phyloP scores from a whole-genome alignment of 30 jellyfish, hydroid and myxozoan species.

The Morbakka virulenta region DNA sequence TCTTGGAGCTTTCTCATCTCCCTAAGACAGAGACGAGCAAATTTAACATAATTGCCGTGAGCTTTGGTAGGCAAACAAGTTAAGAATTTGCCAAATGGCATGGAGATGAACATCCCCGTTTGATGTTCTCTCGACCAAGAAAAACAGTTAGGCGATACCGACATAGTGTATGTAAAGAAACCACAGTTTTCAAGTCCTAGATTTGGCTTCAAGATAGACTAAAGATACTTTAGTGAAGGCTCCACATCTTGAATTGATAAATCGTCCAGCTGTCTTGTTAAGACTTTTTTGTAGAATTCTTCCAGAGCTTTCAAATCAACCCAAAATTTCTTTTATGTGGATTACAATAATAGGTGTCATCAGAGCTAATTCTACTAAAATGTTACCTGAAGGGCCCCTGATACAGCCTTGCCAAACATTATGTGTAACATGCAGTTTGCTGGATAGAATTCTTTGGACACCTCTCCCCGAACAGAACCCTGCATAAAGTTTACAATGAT shows the following conservation, averaged over 20 bases:
- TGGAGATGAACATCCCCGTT: slow-evolving; percentile 65
- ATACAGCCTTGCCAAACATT: slow-evolving; percentile 38
- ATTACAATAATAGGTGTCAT: slow-evolving; percentile 5
- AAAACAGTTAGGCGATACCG: slow-evolving; percentile 41
- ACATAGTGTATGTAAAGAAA: slow-evolving; percentile 30
- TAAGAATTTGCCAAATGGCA: slow-evolving; percentile 44
- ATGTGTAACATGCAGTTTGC: slow-evolving; percentile 49
- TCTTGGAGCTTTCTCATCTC: slow-evolving; percentile 29
- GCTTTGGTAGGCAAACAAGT: slow-evolving; percentile 71
- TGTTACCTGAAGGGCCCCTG: slow-evolving; percentile 61
- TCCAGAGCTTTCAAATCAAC: slow-evolving; percentile 3
- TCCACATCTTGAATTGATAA: no score
- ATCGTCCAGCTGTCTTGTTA: no score
- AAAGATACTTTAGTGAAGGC: no score
- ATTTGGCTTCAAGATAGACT: background rate
- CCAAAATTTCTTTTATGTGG: background rate
- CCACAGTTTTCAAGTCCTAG: no score
- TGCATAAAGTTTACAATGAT: slow-evolving; percentile 52
- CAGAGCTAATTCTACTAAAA: slow-evolving; percentile 56
- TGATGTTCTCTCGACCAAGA: slow-evolving; percentile 68
- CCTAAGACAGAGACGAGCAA: slow-evolving; percentile 31
- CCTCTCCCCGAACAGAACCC: slow-evolving; percentile 63
- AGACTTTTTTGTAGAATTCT: background rate
- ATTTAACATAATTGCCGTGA: slow-evolving; percentile 65
- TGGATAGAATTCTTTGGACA: slow-evolving; percentile 41